These are phyloP conservation scores for Mormyrus proboscirostris DNA, from an alignment of 2,797 vertebrate genomes.

Conservation along the genomic window DNA sequence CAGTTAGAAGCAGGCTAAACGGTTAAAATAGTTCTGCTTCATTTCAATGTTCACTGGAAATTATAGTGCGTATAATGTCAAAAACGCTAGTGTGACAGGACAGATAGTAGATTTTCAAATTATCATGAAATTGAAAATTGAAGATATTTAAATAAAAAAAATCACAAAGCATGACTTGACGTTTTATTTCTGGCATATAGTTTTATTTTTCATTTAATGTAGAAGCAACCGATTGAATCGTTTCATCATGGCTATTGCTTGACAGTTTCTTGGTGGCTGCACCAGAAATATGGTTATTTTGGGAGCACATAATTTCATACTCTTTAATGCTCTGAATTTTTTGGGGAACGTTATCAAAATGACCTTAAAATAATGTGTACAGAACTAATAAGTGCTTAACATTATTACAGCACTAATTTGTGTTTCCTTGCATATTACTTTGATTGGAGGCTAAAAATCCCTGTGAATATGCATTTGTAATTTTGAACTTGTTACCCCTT, in stretches of 20 bases:
- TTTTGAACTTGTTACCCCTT: neutral
- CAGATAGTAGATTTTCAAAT: neutral
- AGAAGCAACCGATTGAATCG: neutral
- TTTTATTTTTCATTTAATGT: neutral
- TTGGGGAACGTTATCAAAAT: neutral
- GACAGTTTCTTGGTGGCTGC: neutral
- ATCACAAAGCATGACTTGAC: neutral
- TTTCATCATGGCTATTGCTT: neutral
- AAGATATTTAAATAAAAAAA: neutral
- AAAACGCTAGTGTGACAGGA: neutral
- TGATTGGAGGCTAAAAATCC: neutral
- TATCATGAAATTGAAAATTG: neutral
- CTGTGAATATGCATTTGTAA: neutral
- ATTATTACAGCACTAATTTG: neutral
- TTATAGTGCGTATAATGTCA: neutral
- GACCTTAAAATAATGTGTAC: neutral
- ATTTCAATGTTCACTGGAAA: neutral
- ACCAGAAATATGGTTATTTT: neutral
- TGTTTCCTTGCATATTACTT: neutral
- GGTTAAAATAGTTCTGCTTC: neutral
- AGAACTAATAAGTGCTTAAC: neutral
- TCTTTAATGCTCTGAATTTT: neutral
- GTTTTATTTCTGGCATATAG: neutral
- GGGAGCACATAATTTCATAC: neutral
- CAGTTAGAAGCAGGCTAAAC: neutral